Conservation (phyloP, 2,888 invertebrate species). For the Caenorhabditis panamensis region DNA sequence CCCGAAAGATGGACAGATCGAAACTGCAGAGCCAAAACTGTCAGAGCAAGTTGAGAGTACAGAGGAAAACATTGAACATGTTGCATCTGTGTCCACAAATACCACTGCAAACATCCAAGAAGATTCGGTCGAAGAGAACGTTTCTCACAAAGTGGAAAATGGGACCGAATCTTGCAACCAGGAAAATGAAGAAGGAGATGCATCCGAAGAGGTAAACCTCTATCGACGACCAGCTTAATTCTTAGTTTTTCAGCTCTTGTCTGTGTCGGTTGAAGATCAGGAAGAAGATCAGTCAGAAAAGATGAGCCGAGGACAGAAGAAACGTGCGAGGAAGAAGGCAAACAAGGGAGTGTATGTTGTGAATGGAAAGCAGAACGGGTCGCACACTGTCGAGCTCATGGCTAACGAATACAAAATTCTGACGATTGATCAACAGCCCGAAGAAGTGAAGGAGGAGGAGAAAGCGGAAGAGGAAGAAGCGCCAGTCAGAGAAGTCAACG, state of each 20-base stretch:
- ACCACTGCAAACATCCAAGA: too few relatives aligned
- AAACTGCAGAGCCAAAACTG: too few relatives aligned
- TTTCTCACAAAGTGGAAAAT: too few relatives aligned
- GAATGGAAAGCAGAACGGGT: background rate
- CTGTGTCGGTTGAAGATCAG: background rate
- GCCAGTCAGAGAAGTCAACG: background rate
- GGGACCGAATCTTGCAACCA: too few relatives aligned
- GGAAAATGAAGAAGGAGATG: too few relatives aligned
- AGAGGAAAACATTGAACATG: too few relatives aligned
- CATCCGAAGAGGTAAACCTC: too few relatives aligned
- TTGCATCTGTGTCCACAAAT: too few relatives aligned
- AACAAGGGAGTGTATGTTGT: slow-evolving; percentile 33
- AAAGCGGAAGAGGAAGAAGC: background rate
- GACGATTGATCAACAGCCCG: slow-evolving; percentile 29
- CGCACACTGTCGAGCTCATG: slow-evolving; percentile 33
- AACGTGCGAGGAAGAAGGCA: slow-evolving; percentile 9
- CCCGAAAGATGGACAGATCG: background rate
- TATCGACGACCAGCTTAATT: too few relatives aligned
- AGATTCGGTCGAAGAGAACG: too few relatives aligned
- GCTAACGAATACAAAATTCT: slow-evolving; percentile 41
- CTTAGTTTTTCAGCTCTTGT: too few relatives aligned
- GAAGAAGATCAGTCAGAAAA: background rate
- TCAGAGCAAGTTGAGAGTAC: too few relatives aligned
- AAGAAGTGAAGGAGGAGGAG: background rate
- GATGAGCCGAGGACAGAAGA: slow-evolving; percentile 28